Evolutionary conservation across 2,113 vertebrate species (phyloP), one percentile per base, ranked within the genome.

Genomic region (Anoplopoma fimbria): DNA sequence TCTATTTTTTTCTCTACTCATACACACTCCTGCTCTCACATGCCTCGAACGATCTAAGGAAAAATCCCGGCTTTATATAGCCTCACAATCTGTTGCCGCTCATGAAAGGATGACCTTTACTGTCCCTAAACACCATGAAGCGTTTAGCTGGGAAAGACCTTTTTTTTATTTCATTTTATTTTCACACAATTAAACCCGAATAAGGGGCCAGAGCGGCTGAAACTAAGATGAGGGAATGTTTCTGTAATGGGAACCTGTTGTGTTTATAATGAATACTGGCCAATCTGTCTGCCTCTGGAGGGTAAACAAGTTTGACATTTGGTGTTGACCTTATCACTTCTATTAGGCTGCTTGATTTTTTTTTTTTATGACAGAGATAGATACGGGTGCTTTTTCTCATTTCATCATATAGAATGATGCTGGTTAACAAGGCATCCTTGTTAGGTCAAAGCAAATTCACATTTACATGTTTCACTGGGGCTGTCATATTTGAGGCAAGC

Each of bases 241-340:
- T 82, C 74, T 25, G 62, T 81, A 74, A 93, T 88, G 64, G 73
- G 81, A 90, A 87, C 84, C 86, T 89, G 88, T 88, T 85, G 84
- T 87, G 87, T 88, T 94, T 87, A 47, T 90, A 86, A 93, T 87
- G 91, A 89, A 91, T 75, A 89, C 73, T 34, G 88, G 68, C 84
- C 89, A 88, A 89, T 87, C 65, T 51, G 74, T 88, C 82, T 89
- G 71, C 77, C 83, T 92, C 81, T 88, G 87, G 88, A 91, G 87
- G 85, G 86, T 90, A 90, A 96, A 95, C 86, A 95, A 9, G 74
- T 79, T 84, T 91, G 88, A 92, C 82, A 94, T 94, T 93, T 93
- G 87, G 81, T 58, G 58, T 87, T 95, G 94, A 94, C 82, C 94
- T 94, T 95, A 85, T 85, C 62, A 88, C 27, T 84, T 92, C 86